Conservation (phyloP, 2,797 vertebrate genomes). For the Microctenopoma steveboyesi region DNA sequence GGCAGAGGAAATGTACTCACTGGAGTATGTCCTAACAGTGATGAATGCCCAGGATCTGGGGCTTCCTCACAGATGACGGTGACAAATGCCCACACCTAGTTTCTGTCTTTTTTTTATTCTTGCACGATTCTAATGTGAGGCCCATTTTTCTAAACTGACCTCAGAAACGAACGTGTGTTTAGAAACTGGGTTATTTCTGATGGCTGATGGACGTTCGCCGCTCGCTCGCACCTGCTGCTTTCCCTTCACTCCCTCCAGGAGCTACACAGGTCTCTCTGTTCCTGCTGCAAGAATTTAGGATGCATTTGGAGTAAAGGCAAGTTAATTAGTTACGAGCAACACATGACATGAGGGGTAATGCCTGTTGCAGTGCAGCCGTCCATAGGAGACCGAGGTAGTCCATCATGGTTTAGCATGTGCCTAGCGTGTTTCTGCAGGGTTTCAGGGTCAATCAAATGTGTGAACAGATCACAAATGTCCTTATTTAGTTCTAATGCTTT, state of each 20-base stretch:
- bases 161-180: slow-evolving; percentile 49
- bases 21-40: slow-evolving; percentile 51
- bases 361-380: not conserved
- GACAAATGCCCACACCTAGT: slow-evolving; percentile 73
- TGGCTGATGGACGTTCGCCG: not conserved
- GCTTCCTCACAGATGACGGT: slow-evolving; percentile 75
- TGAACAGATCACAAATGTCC: no score
- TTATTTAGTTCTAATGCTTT: not conserved
- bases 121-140: slow-evolving; percentile 53
- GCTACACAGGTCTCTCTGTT: not conserved
- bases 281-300: not conserved
- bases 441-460: no score
- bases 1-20: slow-evolving; percentile 31
- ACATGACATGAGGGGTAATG: no score
- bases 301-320: not conserved
- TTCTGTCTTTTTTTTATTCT: slow-evolving; percentile 9
- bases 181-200: slow-evolving; percentile 75
- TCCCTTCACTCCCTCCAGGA: not conserved
- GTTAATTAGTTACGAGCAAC: not conserved
- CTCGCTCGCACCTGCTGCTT: not conserved
- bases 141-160: slow-evolving; percentile 74
- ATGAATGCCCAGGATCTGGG: slow-evolving; percentile 67
- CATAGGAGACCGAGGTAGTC: not conserved
- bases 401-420: not conserved
- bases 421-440: not conserved